Evolutionary conservation across 2,113 vertebrate genomes (phyloP), one percentile per base, ranked within the genome.

Genomic region (Rhinoderma darwinii): DNA sequence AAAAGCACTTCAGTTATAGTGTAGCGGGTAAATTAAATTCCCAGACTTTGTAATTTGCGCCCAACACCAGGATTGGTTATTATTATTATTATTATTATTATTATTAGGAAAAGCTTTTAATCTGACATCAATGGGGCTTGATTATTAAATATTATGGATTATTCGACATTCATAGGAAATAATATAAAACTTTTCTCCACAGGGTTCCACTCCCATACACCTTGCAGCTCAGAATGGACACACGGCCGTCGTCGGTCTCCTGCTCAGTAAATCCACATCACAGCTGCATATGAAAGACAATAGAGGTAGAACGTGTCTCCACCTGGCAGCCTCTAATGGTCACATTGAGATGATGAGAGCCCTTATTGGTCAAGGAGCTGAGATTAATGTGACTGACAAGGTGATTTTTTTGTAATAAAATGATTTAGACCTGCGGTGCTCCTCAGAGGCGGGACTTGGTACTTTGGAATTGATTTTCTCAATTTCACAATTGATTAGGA

Each of bases 191-290:
- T 11, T 44, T 22, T 68, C n/a, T 51, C 70, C 83, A 0, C 84
- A 93, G 92, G 91, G 90, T 75, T 89, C 89, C 20, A 90, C 89
- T 11, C 90, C 91, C 6, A 89, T 93, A 25, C 92, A 93, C 77
- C 90, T 93, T 50, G 91, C 91, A 0, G 91, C 92, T 22, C 89
- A 90, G 87, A 90, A 88, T 2, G 91, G 92, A 10, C 92, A 93
- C 89, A 90, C 90, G 1, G 89, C 90, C 0, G 91, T 92, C 15
- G 90, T 91, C 0, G 91, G 92, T 10, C 91, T 93, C 4, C 88
- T 93, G 20, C 89, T 93, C 5, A 93, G 91, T 84, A 91, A 89
- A 37, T 92, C 91, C 30, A 90, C 89, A 41, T 89, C 91, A 14
- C 89, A 91, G 35, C 89, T 93, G 39, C 91, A 92, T 41, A 84